Base-by-base conservation (phyloP, 64 coral and sea anemone species). In the Montipora cactus region DNA sequence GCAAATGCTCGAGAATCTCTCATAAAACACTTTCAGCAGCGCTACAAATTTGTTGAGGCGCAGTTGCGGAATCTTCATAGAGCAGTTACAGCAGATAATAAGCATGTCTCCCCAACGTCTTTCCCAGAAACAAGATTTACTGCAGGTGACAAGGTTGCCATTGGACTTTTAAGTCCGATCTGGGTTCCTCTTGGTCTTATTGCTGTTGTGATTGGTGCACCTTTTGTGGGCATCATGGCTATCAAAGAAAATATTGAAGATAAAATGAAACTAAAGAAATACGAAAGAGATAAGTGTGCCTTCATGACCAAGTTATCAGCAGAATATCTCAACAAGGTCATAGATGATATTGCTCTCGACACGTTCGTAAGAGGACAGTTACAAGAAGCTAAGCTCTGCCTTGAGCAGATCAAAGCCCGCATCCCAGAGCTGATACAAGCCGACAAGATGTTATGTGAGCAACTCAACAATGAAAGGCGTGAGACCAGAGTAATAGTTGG, bases 361-460 rank as follows among this genome's bases (percentile, higher is more conserved):
- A 0, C 2, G 8, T 89, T 61, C 59, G 74, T 67, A 10, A 22
- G 16, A 18, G 11, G 61, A 8, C 87, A 89, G 47, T 12, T 78
- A 10, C 22, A 18, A 19, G 87, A 89, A 8, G 75, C 37, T 8
- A 1, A 37, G 5, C 0, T 79, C 8, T 89, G 75, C 15, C 52
- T 89, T 5, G 11, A n/a, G 23, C 75, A 89, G 20, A 89, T 89
- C 19, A 1, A 77, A 78, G 87, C 14, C 0, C 87, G 87, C 9
- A 78, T 89, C 22, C 87, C 87, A 47, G 51, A 89, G 5, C 16
- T 89, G 22, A 89, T 89, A 9, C 13, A 79, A 8, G 87, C 87
- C 20, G 81, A 69, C 62, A 47, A 48, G 15, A 84, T 68, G 81
- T 19, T 84, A 9, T 84, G 14, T 69, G 16, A 64, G 25, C 75